Conservation (phyloP, 2,113 vertebrate species). For the Monarcha castaneiventris region DNA sequence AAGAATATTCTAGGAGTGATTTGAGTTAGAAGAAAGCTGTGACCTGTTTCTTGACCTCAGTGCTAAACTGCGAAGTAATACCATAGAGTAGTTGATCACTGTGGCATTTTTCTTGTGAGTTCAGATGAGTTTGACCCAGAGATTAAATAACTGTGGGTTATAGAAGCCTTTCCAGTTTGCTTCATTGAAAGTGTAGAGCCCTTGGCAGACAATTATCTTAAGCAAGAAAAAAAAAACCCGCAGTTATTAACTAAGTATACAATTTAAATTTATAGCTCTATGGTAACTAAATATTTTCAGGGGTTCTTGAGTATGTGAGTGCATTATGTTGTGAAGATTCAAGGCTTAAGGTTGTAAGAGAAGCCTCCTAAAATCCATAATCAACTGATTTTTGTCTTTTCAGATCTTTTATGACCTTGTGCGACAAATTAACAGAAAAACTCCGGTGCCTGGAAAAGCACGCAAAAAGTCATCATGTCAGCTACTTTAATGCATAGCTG, state of each 20-base stretch:
- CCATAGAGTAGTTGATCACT: neutral
- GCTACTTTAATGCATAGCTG: conserved; percentile 87
- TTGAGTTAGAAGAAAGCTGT: neutral
- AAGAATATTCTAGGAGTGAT: neutral
- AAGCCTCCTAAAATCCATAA: neutral
- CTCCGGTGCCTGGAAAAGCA: conserved; percentile 87
- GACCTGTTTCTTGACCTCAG: neutral
- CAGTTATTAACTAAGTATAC: neutral
- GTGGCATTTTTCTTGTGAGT: neutral
- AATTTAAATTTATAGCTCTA: neutral
- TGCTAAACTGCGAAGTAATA: neutral
- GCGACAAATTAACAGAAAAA: conserved; percentile 95
- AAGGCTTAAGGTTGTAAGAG: neutral
- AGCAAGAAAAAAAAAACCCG: neutral
- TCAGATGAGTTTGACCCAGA: neutral
- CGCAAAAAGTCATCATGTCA: conserved; percentile 91
- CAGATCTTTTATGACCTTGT: conserved; percentile 95
- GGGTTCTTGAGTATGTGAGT: neutral
- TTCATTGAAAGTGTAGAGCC: neutral
- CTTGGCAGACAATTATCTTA: neutral
- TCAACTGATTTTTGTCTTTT: conserved; percentile 21
- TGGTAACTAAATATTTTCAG: neutral
- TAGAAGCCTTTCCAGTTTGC: neutral
- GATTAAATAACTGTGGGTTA: neutral
- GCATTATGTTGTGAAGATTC: neutral